Percentiles rank a stretch among this genome's conserved stretches.
phyloP scores from a whole-genome alignment of 92 coral and sea anemone species.

The Bergia puertoricense region DNA sequence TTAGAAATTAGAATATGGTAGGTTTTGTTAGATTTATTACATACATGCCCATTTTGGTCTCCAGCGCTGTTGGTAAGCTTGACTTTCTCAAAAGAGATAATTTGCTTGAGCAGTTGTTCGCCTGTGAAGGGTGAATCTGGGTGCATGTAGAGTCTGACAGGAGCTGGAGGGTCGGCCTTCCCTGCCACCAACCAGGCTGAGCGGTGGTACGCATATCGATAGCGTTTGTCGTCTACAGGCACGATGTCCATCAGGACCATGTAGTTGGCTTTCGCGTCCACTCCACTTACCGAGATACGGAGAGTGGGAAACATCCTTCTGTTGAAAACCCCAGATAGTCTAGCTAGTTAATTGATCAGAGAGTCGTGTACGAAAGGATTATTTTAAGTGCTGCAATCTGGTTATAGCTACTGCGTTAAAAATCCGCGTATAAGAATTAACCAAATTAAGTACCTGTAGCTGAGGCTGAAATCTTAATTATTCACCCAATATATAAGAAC shows the following conservation, averaged over 20 bases:
- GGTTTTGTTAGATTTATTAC: constrained; percentile 26
- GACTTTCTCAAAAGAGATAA: constrained; percentile 93
- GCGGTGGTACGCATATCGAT: constrained; percentile 92
- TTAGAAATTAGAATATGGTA: too few species aligned
- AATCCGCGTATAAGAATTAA: too few species aligned
- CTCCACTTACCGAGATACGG: constrained; percentile 89
- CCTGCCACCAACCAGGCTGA: constrained; percentile 98
- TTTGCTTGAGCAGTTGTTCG: constrained; percentile 90
- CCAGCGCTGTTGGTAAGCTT: constrained; percentile 87
- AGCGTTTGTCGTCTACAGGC: constrained; percentile 95
- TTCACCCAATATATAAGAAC: too few species aligned
- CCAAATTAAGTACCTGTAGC: too few species aligned
- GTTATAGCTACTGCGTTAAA: neutral
- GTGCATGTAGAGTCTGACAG: constrained; percentile 93
- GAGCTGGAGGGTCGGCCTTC: constrained; percentile 97
- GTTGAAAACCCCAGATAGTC: neutral
- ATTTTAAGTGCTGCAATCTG: too few species aligned
- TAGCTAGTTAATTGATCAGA: neutral
- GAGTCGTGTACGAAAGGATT: neutral
- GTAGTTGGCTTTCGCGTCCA: constrained; percentile 87
- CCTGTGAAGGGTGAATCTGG: constrained; percentile 98
- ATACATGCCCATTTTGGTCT: constrained; percentile 94
- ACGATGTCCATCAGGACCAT: constrained; percentile 93
- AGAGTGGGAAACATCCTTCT: constrained; percentile 96
- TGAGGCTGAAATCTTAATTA: too few species aligned